Conservation (phyloP, 1,140 invertebrate species). For the Lordiphosa collinella region DNA sequence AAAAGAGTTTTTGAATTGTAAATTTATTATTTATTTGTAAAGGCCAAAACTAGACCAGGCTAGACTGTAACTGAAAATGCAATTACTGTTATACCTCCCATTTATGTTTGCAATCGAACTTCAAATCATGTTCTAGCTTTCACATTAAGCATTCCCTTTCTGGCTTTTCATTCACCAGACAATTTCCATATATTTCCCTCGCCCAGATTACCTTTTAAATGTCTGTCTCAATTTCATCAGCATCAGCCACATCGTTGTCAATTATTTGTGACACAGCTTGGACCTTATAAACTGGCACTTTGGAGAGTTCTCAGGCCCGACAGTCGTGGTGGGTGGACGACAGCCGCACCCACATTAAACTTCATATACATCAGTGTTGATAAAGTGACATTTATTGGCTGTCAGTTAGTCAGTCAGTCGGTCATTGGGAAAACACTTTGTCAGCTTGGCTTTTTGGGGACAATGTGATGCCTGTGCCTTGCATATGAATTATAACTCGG, state of each 20-base stretch:
- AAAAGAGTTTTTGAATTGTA: too few relatives aligned
- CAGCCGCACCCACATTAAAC: slow-evolving; percentile 10
- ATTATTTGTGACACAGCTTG: slow-evolving; percentile 46
- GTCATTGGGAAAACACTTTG: slow-evolving; percentile 20
- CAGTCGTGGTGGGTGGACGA: neutral
- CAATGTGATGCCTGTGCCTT: slow-evolving; percentile 43
- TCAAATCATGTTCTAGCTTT: too few relatives aligned
- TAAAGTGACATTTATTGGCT: slow-evolving; percentile 44
- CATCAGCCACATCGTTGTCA: slow-evolving; percentile 27
- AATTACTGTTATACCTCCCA: too few relatives aligned
- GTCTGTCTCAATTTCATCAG: slow-evolving; percentile 37
- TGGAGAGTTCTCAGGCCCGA: slow-evolving; percentile 11
- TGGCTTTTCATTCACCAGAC: too few relatives aligned
- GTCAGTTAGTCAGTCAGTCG: slow-evolving; percentile 16
- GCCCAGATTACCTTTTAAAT: slow-evolving; percentile 4
- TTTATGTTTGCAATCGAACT: too few relatives aligned
- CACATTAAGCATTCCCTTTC: too few relatives aligned
- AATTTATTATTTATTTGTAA: too few relatives aligned
- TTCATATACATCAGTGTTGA: slow-evolving; percentile 29
- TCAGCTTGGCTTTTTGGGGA: slow-evolving; percentile 17
- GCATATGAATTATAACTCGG: slow-evolving; percentile 34
- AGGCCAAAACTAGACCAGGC: too few relatives aligned
- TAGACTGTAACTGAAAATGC: too few relatives aligned
- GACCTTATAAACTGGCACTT: slow-evolving; percentile 43
- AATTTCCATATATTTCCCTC: neutral